Percentiles rank a stretch among this genome's conserved stretches.
phyloP scores from a whole-genome alignment of 2,113 vertebrate genomes.

The Tor tambroides region DNA sequence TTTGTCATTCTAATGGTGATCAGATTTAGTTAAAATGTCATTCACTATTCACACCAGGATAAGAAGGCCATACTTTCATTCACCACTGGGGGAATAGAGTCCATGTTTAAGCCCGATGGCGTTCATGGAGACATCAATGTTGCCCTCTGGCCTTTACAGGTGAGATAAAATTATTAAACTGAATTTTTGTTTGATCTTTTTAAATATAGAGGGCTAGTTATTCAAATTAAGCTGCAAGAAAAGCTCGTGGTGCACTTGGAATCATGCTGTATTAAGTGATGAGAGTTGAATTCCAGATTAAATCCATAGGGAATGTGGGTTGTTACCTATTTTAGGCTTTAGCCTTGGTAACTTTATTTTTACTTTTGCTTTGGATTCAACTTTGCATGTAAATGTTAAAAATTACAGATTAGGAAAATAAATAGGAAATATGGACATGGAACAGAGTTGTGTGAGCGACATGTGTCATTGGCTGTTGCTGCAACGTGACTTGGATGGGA shows the following conservation, averaged over 20 bases:
- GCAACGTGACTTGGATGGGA: too few species aligned
- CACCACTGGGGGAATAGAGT: constrained; percentile 76
- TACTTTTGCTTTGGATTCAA: not conserved
- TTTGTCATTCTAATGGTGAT: not conserved
- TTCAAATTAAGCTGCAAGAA: not conserved
- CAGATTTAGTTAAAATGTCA: not conserved
- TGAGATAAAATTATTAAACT: constrained; percentile 55
- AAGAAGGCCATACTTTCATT: constrained; percentile 85
- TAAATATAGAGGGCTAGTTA: not conserved
- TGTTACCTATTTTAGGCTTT: not conserved
- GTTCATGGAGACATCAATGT: constrained; percentile 86
- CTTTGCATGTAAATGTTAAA: not conserved
- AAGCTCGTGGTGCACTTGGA: not conserved
- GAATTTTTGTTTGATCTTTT: not conserved
- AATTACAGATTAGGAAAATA: not conserved
- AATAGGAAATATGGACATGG: not conserved
- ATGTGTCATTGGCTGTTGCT: too few species aligned
- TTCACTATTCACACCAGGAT: constrained; percentile 66
- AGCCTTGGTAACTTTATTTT: too few species aligned
- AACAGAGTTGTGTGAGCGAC: not conserved
- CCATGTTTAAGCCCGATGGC: constrained; percentile 79
- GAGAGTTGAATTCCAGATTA: not conserved
- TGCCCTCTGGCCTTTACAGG: constrained; percentile 86
- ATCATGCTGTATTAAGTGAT: not conserved
- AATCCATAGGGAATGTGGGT: not conserved